phyloP scores from a whole-genome alignment of 2,888 invertebrate species.

The Plusia festucae region DNA sequence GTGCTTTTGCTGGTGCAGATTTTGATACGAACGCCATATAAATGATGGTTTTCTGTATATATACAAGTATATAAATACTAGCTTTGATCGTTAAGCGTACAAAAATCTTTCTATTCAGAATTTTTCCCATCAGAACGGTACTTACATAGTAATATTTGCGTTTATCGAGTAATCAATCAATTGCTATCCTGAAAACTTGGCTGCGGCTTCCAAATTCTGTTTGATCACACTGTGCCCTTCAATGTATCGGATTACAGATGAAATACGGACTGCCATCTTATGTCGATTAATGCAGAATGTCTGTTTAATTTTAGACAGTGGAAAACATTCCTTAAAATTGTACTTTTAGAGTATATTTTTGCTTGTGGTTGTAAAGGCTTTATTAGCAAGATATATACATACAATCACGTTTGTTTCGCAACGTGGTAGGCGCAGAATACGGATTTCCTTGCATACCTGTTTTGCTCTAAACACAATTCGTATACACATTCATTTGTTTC shows the following conservation, averaged over 20 bases:
- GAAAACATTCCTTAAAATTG: conserved; percentile 18
- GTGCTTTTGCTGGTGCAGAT: too few species aligned
- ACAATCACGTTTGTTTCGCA: background rate
- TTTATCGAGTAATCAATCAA: conserved; percentile 61
- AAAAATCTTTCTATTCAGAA: too few species aligned
- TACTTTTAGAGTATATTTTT: conserved; percentile 16
- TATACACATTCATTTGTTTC: conserved; percentile 10
- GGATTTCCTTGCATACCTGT: conserved; percentile 4
- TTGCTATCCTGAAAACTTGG: conserved; percentile 57
- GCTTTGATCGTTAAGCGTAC: too few species aligned
- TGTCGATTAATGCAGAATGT: conserved; percentile 32
- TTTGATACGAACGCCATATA: too few species aligned
- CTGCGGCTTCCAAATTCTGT: conserved; percentile 52
- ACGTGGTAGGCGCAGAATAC: background rate
- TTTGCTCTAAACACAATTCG: conserved; percentile 4
- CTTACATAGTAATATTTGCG: conserved; percentile 1
- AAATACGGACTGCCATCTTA: conserved; percentile 45
- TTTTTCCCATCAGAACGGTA: background rate
- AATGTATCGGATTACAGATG: conserved; percentile 59
- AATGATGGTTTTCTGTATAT: too few species aligned
- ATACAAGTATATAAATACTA: too few species aligned
- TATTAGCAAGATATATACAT: background rate
- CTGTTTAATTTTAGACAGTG: conserved; percentile 13
- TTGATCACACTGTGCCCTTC: conserved; percentile 49
- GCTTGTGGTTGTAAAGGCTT: background rate